Evolutionary conservation across 2,113 vertebrate species (phyloP).

Genomic region (Mirounga angustirostris): DNA sequence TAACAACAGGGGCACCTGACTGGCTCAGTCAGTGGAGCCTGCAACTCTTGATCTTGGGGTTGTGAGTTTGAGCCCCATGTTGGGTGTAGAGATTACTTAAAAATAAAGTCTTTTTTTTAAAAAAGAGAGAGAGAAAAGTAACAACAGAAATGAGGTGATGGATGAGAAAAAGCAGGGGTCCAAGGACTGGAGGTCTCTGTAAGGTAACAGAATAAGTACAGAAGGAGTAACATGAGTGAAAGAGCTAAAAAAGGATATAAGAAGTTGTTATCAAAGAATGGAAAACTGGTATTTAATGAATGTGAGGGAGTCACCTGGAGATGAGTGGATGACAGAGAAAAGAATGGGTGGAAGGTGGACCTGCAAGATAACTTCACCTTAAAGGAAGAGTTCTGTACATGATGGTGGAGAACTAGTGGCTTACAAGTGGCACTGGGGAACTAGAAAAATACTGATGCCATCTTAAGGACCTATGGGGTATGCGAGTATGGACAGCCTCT

Average conservation of each 20-base stretch:
- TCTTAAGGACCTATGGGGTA: not conserved
- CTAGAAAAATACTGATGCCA: not conserved
- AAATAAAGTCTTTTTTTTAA: not conserved
- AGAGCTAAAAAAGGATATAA: not conserved
- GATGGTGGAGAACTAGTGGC: not conserved
- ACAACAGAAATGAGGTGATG: slow-evolving; percentile 2
- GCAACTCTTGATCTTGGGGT: not conserved
- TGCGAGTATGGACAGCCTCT: not conserved
- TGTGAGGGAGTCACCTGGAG: not conserved
- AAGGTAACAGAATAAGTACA: slow-evolving; percentile 1
- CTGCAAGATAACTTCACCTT: not conserved
- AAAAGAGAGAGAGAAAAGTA: not conserved
- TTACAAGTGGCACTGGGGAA: not conserved
- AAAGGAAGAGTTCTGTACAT: not conserved
- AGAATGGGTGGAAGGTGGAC: not conserved
- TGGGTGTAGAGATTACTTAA: not conserved
- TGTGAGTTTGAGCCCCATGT: not conserved
- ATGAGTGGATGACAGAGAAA: not conserved
- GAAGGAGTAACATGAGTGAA: not conserved
- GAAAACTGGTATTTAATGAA: slow-evolving; percentile 44
- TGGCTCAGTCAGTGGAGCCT: not conserved
- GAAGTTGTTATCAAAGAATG: slow-evolving; percentile 2
- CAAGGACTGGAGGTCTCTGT: not conserved
- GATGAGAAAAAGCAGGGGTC: not conserved
- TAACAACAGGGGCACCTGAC: not conserved